phyloP scores from a whole-genome alignment of 2,888 invertebrate genomes.

The Rhogogaster chlorosoma region DNA sequence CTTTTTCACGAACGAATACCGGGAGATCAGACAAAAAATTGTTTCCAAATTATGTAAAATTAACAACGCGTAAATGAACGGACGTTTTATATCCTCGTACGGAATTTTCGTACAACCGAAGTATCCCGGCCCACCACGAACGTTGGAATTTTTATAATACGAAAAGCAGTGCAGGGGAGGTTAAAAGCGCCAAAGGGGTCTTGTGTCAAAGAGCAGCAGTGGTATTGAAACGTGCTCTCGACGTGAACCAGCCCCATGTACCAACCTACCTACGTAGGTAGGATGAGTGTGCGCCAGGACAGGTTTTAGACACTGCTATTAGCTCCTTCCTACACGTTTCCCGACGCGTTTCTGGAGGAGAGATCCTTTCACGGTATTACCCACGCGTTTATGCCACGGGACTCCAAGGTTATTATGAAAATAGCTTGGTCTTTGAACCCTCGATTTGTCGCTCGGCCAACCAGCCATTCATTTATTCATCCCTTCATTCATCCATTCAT shows the following conservation, averaged over 20 bases:
- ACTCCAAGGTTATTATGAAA: conserved; percentile 2
- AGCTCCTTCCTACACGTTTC: not conserved
- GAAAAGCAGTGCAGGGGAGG: not conserved
- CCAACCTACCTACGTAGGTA: not conserved
- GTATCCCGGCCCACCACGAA: not conserved
- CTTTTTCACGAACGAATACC: not conserved
- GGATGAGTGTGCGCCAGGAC: not conserved
- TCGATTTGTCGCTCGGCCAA: not conserved
- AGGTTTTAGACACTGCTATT: conserved; percentile 16
- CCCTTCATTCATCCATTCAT: not conserved
- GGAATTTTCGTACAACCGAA: not conserved
- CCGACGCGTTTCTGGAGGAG: not conserved
- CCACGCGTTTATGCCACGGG: conserved; percentile 10
- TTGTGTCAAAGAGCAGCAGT: conserved; percentile 22
- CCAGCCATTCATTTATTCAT: not conserved
- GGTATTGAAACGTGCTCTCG: conserved; percentile 16
- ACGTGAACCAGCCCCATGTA: not conserved
- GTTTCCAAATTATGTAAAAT: not conserved
- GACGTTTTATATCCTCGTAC: not conserved
- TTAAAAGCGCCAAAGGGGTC: conserved; percentile 5
- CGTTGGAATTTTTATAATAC: conserved; percentile 28
- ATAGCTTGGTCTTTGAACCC: conserved; percentile 19
- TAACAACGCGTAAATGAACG: not conserved
- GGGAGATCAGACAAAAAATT: not conserved
- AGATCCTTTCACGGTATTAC: conserved; percentile 28